Conservation (phyloP, 2,113 vertebrate genomes). For the Forbesichthys agassizii region DNA sequence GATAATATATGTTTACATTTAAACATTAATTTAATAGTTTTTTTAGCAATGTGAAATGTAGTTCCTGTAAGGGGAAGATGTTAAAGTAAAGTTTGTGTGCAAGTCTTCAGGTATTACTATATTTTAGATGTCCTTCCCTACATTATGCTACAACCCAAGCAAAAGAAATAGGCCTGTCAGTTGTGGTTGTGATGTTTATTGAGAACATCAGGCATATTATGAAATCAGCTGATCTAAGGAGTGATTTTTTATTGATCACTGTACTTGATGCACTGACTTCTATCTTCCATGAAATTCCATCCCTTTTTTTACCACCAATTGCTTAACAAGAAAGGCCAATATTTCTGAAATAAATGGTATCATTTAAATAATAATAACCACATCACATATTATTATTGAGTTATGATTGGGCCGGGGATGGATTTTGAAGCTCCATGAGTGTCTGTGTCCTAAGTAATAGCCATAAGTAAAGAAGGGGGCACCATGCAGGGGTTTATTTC, state of each 20-base stretch:
- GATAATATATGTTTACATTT: too few relatives aligned
- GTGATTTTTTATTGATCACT: background rate
- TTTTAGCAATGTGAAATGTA: too few relatives aligned
- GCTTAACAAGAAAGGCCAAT: background rate
- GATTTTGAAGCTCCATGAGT: conserved; percentile 65
- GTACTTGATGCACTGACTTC: background rate
- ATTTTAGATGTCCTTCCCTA: too few relatives aligned
- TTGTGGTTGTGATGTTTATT: background rate
- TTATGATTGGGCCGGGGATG: conserved; percentile 39
- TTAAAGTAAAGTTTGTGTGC: too few relatives aligned
- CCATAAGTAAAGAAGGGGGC: conserved; percentile 60
- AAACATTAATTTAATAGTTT: too few relatives aligned
- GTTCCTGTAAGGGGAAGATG: too few relatives aligned
- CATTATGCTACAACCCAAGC: background rate
- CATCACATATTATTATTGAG: conserved; percentile 36
- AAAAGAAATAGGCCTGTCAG: conserved; percentile 19
- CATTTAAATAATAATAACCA: background rate
- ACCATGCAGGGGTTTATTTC: conserved; percentile 55
- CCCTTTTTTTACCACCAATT: background rate
- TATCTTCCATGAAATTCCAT: background rate
- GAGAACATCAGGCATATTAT: background rate
- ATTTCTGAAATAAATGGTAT: background rate
- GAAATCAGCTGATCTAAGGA: background rate
- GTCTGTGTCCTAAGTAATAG: conserved; percentile 74
- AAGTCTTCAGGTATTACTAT: too few relatives aligned